Base-by-base conservation (phyloP, 1,140 invertebrate species). In the Calycopis cecrops region DNA sequence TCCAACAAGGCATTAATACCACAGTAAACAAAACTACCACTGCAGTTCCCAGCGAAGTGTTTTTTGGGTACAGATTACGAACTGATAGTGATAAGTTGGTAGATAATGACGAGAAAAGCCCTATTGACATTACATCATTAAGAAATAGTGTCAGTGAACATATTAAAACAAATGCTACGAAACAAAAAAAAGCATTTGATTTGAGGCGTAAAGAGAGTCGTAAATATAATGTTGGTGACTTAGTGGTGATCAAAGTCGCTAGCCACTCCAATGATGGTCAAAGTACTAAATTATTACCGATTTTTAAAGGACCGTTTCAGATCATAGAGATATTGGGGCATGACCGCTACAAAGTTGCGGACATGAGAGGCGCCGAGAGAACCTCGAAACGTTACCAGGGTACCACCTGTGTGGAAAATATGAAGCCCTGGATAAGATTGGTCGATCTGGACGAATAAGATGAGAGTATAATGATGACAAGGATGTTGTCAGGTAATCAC, bases 1-100 rank as follows among this genome's bases (percentile, higher is more conserved):
- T 55, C 16, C 54, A 55, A 40, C 54, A 55, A 49, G 54, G 54
- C 1, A 55, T 55, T n/a, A 55, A 55, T 48, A 49, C 33, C 12
- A 55, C 54, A 9, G 48, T 55, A 28, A 55, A 55, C 37, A 55
- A 55, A 49, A 55, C 54, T 28, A 55, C 54, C 14, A 10, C 35
- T 0, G 44, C 54, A 8, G 54, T 55, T 4, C 54, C 54, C 2
- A 55, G 54, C 6, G 54, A 55, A 12, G 35, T 55, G 9, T 48
- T 55, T 37, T 55, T 55, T 38, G 54, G 44, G 17, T 55, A 55
- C 28, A 35, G 47, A 48, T 48, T 55, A 18, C 44, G 35, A 14
- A 55, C 35, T 10, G n/a, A 55, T 49, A 37, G 12, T 10, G 44
- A 55, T 14, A 44, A 44, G 11, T 17, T 44, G 14, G 8, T 44